Conservation (phyloP, 2,888 invertebrate genomes). For the Halictus ligatus region DNA sequence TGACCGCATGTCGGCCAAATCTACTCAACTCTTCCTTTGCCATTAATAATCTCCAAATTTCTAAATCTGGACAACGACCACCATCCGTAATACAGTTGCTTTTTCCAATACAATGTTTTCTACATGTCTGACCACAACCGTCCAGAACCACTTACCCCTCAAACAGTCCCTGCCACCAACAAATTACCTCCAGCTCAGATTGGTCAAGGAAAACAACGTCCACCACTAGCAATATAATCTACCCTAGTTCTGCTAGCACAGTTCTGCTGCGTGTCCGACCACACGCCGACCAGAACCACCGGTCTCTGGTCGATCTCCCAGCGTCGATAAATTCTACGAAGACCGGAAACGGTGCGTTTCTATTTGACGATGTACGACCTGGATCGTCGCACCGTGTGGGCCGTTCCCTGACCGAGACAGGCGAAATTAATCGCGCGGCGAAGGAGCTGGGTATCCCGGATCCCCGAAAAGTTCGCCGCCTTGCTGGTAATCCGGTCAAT, state of each 20-base stretch:
- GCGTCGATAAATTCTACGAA: conserved; percentile 26
- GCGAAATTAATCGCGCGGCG: conserved; percentile 32
- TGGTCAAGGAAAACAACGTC: not conserved
- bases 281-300: not conserved
- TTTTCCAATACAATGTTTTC: not conserved
- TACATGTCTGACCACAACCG: not conserved
- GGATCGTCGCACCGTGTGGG: not conserved
- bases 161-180: not conserved
- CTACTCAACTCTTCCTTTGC: too few species aligned
- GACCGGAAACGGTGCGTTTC: conserved; percentile 28
- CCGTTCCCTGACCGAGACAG: not conserved
- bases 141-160: not conserved
- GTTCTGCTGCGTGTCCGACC: not conserved
- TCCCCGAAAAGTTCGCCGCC: conserved; percentile 24
- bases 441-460: not conserved
- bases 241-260: not conserved
- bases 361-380: not conserved
- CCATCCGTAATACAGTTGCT: not conserved
- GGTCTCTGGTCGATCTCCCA: not conserved
- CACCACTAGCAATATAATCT: not conserved
- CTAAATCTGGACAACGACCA: not conserved
- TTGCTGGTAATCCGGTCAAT: conserved; percentile 44
- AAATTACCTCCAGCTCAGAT: not conserved
- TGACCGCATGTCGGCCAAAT: too few species aligned
- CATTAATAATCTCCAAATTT: too few species aligned